phyloP scores from a whole-genome alignment of 1,140 invertebrate species.

The Nixonia krombeini region DNA sequence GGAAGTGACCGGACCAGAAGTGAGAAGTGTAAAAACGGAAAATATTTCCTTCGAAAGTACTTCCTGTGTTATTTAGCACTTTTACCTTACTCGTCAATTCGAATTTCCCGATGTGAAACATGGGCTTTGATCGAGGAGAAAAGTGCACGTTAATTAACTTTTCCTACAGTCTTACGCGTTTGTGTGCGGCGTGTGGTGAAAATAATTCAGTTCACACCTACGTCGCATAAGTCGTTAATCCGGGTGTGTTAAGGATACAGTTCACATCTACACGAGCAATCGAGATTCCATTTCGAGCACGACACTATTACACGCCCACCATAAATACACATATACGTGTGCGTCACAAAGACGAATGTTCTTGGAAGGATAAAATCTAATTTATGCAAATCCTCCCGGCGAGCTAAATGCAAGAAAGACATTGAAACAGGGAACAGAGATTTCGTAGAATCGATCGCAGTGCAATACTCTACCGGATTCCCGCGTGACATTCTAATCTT shows the following conservation, averaged over 20 bases:
- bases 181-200: conserved; percentile 20
- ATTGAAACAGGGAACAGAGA: conserved; percentile 54
- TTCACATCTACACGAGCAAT: conserved; percentile 30
- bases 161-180: background rate
- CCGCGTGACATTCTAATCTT: conserved; percentile 25
- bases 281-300: conserved; percentile 54
- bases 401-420: conserved; percentile 56
- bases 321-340: conserved; percentile 54
- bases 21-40: too few species aligned
- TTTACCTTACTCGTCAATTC: too few species aligned
- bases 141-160: conserved; percentile 3
- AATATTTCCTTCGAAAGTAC: too few species aligned
- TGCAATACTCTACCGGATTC: conserved; percentile 41
- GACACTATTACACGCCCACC: conserved; percentile 50
- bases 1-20: too few species aligned
- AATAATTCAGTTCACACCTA: conserved; percentile 37
- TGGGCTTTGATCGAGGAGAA: too few species aligned
- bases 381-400: conserved; percentile 69
- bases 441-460: conserved; percentile 66
- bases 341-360: conserved; percentile 66
- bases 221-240: conserved; percentile 29
- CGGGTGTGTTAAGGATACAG: conserved; percentile 17
- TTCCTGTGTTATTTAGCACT: too few species aligned
- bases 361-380: conserved; percentile 72
- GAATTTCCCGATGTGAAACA: too few species aligned